phyloP scores from a whole-genome alignment of 2,113 vertebrate genomes.

The Solea solea region DNA sequence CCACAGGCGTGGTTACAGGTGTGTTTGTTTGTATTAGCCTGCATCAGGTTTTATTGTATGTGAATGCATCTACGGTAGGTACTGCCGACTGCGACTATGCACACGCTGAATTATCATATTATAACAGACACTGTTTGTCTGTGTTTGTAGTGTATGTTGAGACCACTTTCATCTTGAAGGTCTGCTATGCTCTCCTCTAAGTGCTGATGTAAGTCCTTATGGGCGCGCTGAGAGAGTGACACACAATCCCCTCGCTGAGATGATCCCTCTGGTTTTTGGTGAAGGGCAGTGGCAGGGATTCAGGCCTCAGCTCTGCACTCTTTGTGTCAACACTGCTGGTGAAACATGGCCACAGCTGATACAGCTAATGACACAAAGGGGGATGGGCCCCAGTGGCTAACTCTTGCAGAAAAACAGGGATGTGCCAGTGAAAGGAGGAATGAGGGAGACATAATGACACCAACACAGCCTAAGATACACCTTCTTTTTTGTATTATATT shows the following conservation, averaged over 20 bases:
- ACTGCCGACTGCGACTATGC: background rate
- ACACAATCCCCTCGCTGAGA: slow-evolving; percentile 59
- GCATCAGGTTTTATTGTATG: background rate
- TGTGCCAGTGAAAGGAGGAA: background rate
- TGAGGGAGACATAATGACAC: background rate
- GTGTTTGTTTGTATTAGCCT: slow-evolving; percentile 4
- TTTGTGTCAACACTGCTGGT: slow-evolving; percentile 70
- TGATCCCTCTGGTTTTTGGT: slow-evolving; percentile 71
- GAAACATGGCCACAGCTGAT: slow-evolving; percentile 76
- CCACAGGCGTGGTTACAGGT: slow-evolving; percentile 1
- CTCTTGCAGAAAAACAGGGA: background rate
- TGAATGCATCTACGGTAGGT: background rate
- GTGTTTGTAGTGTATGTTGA: background rate
- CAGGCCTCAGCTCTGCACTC: slow-evolving; percentile 54
- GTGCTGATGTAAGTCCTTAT: slow-evolving; percentile 23
- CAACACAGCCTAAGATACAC: background rate
- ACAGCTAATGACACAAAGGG: slow-evolving; percentile 52
- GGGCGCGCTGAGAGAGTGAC: slow-evolving; percentile 57
- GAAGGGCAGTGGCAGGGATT: slow-evolving; percentile 64
- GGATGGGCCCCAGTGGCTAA: slow-evolving; percentile 3
- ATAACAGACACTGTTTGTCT: background rate
- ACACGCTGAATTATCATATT: background rate
- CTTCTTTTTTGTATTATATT: background rate
- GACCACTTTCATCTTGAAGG: slow-evolving; percentile 10
- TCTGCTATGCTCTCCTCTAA: slow-evolving; percentile 9